Evolutionary conservation across 2,888 invertebrate species (phyloP).

Genomic region (Ectemnius cavifrons): DNA sequence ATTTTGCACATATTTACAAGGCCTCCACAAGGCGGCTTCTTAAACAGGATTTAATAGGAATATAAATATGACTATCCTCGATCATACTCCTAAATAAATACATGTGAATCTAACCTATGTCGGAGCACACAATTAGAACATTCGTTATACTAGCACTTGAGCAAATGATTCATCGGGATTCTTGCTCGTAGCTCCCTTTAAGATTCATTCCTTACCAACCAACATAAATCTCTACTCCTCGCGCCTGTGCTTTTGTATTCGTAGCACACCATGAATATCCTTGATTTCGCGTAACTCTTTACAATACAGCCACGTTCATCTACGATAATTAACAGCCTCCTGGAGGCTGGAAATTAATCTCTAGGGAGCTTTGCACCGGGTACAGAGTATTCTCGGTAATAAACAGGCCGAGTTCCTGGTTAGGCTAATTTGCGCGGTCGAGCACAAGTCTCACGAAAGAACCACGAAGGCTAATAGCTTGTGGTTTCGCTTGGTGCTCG

Average conservation of each 20-base stretch:
- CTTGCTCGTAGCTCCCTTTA: slow-evolving; percentile 8
- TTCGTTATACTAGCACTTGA: slow-evolving; percentile 26
- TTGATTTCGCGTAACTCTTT: not conserved
- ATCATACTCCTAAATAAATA: slow-evolving; percentile 1
- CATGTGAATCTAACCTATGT: not conserved
- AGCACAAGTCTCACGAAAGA: too few relatives aligned
- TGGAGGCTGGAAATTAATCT: not conserved
- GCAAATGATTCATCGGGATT: slow-evolving; percentile 32
- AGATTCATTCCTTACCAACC: not conserved
- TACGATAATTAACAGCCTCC: too few relatives aligned
- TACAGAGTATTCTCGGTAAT: too few relatives aligned
- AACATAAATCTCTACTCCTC: too few relatives aligned
- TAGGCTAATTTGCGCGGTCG: too few relatives aligned
- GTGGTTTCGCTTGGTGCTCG: not conserved
- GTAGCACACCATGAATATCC: too few relatives aligned
- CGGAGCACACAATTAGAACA: slow-evolving; percentile 10
- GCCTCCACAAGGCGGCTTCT: not conserved
- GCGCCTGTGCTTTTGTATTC: too few relatives aligned
- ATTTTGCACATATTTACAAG: slow-evolving; percentile 36
- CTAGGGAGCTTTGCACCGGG: too few relatives aligned
- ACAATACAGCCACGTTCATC: not conserved
- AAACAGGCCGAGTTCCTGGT: too few relatives aligned
- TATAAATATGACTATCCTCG: slow-evolving; percentile 18
- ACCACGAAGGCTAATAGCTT: too few relatives aligned
- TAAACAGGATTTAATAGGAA: not conserved